Base-by-base conservation (phyloP, 2,113 vertebrate species). In the Agapornis roseicollis region DNA sequence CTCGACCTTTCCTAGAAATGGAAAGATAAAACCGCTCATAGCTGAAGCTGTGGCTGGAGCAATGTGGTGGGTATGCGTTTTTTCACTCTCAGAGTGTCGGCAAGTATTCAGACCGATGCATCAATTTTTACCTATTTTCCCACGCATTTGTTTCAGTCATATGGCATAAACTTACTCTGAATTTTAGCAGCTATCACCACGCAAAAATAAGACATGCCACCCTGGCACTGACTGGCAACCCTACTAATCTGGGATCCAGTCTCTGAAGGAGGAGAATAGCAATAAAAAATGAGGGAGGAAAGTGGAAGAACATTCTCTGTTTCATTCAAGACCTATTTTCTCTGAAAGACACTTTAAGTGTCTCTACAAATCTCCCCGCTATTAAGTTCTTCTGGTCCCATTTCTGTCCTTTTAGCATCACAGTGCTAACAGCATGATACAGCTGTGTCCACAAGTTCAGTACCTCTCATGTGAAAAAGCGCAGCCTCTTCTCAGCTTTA, bases 1-100 rank as follows among this genome's bases (percentile, higher is more conserved):
- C 80, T 92, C 88, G 90, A 94, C 79, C 93, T 92, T 88, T 85
- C 52, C 88, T 94, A 78, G 78, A 86, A 90, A 96, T 37, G 71
- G 89, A 90, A 96, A 90, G 79, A 70, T 88, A 88, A 78, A 96
- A 52, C 64, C 35, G 0, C 74, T 77, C 9, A 3, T 13, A 10
- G 76, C 71, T 85, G 85, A 80, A 91, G 33, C 44, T 76, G 64
- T 13, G 44, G 46, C 72, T 74, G 52, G 25, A 77, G n/a, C 44
- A 81, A 33, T 52, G 37, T 13, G 13, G 35, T 28, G 93, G 9
- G 7, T 15, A 47, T 37, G 25, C 0, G 1, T 14, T 78, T 74
- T 64, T 84, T 61, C 39, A 46, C 44, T 33, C 47, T 81, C 28
- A 6, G 11, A 52, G 11, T 55, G 44, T 60, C 14, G 7, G 8